Conservation (phyloP, 2,888 invertebrate species). For the Apodemia duryi region DNA sequence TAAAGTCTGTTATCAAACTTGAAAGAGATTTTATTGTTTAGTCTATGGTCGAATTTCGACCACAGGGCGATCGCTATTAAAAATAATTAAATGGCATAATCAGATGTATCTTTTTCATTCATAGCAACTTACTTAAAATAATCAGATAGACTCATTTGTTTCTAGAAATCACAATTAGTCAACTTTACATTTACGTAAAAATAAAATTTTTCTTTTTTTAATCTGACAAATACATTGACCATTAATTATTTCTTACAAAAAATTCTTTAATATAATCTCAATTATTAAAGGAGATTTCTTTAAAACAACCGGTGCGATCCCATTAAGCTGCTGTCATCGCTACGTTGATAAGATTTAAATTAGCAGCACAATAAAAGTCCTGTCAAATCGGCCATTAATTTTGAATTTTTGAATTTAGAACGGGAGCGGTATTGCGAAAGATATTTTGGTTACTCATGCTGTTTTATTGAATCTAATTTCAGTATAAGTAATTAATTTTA, state of each 20-base stretch:
- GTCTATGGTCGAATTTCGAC: no score
- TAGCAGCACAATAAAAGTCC: conserved; percentile 75
- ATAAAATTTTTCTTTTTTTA: background rate
- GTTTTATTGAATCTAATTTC: conserved; percentile 3
- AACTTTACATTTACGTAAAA: background rate
- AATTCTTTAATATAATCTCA: conserved; percentile 31
- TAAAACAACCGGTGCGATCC: conserved; percentile 65
- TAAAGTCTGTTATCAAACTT: no score
- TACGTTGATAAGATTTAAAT: conserved; percentile 76
- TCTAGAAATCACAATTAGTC: no score
- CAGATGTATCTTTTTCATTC: no score
- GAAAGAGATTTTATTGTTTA: no score
- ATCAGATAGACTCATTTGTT: no score
- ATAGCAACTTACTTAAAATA: no score
- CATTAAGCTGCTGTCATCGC: conserved; percentile 77
- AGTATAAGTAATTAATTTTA: no score
- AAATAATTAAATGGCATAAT: no score
- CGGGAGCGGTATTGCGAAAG: conserved; percentile 59
- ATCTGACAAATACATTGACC: conserved; percentile 8
- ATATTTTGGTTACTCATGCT: conserved; percentile 12
- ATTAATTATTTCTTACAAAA: conserved; percentile 10
- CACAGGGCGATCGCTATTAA: no score
- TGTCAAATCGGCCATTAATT: conserved; percentile 79
- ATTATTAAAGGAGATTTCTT: conserved; percentile 59
- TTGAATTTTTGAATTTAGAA: conserved; percentile 69